Evolutionary conservation across 2,113 vertebrate genomes (phyloP).

Genomic region (Heterotilapia buettikoferi): DNA sequence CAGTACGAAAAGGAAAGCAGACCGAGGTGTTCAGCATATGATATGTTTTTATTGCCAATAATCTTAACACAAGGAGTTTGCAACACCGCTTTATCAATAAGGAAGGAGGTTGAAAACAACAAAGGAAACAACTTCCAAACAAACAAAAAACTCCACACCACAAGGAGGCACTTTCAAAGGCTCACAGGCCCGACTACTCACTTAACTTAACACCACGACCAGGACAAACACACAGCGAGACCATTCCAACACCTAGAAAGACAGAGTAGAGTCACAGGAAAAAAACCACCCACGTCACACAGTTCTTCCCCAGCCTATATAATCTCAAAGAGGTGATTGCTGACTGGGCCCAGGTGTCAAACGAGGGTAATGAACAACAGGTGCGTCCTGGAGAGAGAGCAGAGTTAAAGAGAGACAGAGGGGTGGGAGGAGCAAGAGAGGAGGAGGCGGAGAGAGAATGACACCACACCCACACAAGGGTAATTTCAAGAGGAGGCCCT

Average conservation of each 20-base stretch:
- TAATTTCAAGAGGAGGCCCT: neutral
- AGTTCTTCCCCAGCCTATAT: neutral
- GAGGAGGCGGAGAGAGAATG: neutral
- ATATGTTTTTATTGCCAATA: neutral
- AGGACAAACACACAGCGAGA: rapidly evolving
- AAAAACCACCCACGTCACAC: neutral
- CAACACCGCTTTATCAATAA: rapidly evolving
- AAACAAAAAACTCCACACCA: neutral
- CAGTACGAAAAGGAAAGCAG: neutral
- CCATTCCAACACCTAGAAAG: neutral
- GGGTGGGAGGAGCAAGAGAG: neutral
- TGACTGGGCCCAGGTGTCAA: neutral
- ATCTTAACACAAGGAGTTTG: neutral
- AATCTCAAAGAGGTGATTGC: neutral
- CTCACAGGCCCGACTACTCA: neutral
- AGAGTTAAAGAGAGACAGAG: neutral
- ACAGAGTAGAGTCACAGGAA: neutral
- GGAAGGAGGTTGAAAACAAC: neutral
- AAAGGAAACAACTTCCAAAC: neutral
- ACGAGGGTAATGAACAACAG: neutral
- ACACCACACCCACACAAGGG: neutral
- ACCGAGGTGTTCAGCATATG: neutral
- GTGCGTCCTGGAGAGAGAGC: neutral
- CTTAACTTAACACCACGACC: neutral
- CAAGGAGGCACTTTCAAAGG: neutral